Percentiles rank a stretch among this genome's conserved stretches.
Conservation (phyloP, 2,888 invertebrate genomes). For the Malachius bipustulatus region DNA sequence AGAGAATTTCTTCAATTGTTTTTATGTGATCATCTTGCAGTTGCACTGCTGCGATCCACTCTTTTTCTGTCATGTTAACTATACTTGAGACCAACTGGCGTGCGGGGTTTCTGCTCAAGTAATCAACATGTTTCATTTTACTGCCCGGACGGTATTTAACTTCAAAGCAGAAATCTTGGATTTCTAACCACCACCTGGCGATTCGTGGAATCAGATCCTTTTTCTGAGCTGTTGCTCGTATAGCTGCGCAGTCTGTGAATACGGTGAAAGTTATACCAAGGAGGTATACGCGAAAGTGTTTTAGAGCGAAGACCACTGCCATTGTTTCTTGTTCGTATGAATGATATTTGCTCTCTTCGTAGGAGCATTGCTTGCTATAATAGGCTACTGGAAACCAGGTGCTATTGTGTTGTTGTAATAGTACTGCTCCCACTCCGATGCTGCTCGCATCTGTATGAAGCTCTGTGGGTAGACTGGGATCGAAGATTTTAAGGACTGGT, state of each 20-base stretch:
- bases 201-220: slow-evolving; percentile 25
- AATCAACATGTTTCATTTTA: no score
- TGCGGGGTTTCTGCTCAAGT: no score
- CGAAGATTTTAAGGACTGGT: slow-evolving; percentile 23
- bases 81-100: no score
- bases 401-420: slow-evolving; percentile 21
- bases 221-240: slow-evolving; percentile 23
- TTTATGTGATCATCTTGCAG: slow-evolving; percentile 12
- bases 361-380: slow-evolving; percentile 19
- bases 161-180: slow-evolving; percentile 21
- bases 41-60: slow-evolving; percentile 20
- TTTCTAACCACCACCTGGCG: slow-evolving; percentile 24
- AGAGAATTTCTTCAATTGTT: slow-evolving; percentile 11
- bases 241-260: slow-evolving; percentile 27
- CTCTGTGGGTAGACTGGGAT: slow-evolving; percentile 18
- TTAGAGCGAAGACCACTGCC: slow-evolving; percentile 24
- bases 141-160: slow-evolving; percentile 16
- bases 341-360: slow-evolving; percentile 23
- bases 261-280: slow-evolving; percentile 21
- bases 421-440: slow-evolving; percentile 22
- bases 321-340: slow-evolving; percentile 25
- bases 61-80: slow-evolving; percentile 12
- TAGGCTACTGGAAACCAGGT: slow-evolving; percentile 19
- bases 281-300: slow-evolving; percentile 23
- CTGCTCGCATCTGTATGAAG: slow-evolving; percentile 25